Base-by-base conservation (phyloP, 30 jellyfish, hydroid and myxozoan species). In the Aurelia sp. region DNA sequence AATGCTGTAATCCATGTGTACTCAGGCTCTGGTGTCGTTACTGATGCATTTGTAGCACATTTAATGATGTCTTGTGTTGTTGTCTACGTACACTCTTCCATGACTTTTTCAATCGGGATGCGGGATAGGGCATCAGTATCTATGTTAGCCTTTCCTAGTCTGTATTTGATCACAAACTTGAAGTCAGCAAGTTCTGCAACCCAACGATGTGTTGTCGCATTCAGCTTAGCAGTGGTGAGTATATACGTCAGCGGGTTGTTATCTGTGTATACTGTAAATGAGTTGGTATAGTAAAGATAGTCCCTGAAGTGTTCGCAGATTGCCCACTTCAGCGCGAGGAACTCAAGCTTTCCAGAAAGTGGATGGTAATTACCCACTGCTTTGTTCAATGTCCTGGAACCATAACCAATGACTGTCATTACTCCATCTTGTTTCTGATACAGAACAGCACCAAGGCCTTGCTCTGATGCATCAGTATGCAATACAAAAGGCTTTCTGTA, bases 391-490 rank as follows among this genome's bases (percentile, higher is more conserved):
- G 85, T 50, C 72, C 85, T 73, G 7, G 85, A 73, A 22, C 72
- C 85, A 73, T 73, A 73, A 13, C 41, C 87, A 76, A 76, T 17
- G 18, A 76, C 77, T 57, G 67, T 31, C 77, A 76, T 35, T 33
- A 60, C 41, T 21, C 66, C 66, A 47, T 55, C 61, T 35, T 76
- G n/a, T 41, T 60, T 48, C 68, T 79, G 90, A 16, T 79, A 79
- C 73, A 79, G 74, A 12, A 79, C 90, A 47, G 90, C 81, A 40
- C 82, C 90, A 22, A 79, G 74, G 23, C 90, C 90, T 15, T 79
- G 74, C 60, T 79, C 82, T 22, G 74, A 65, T 16, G 90, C 90
- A 47, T 63, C 90, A 4, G 72, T 65, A 79, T 79, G 90, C n/a
- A n/a, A n/a, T n/a, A n/a, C n/a, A n/a, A n/a, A n/a, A n/a, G n/a